Evolutionary conservation across 2,797 vertebrate species (phyloP), one percentile per base, ranked within the genome.

Genomic region (Siniperca undulata): DNA sequence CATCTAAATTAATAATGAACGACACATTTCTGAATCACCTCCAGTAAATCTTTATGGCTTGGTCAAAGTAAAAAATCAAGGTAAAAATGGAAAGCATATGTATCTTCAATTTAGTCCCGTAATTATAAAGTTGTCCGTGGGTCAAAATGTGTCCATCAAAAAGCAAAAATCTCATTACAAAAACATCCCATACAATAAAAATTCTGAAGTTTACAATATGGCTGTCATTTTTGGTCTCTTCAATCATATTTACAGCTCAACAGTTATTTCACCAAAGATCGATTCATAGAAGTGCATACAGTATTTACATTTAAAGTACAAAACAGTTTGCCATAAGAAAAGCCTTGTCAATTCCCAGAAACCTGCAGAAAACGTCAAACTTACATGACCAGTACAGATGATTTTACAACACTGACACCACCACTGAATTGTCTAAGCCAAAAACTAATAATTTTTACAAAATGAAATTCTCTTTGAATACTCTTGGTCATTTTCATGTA

Each of bases 141-240:
- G 13, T 78, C 58, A 34, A 0, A 56, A 60, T 13, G 3, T 12
- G 19, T 77, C 50, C 34, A 60, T 77, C 56, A 80, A 81, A 73
- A 83, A 78, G 17, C 40, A 59, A 70, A 82, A 75, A 22, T 42
- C 17, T 71, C 6, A 46, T 65, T 82, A 66, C 65, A 78, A 74
- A 83, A 85, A 59, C 72, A 53, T 75, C 67, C 30, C 62, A 44
- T 17, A 60, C 59, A 17, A 36, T 80, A 82, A 40, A 82, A 76
- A 82, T 7, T 65, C 10, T 1, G 0, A 71, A 0, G n/a, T 80
- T 82, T 69, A 83, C 66, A 81, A 71, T 81, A 91, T 87, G 53
- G 85, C 87, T 86, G 27, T 83, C 24, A 38, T 83, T 84, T 89
- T 89, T 88, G 85, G 88, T 89, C 82, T 91, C 67, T 73, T 81